Conservation (phyloP, 1,140 invertebrate species). For the Antheraea pernyi region DNA sequence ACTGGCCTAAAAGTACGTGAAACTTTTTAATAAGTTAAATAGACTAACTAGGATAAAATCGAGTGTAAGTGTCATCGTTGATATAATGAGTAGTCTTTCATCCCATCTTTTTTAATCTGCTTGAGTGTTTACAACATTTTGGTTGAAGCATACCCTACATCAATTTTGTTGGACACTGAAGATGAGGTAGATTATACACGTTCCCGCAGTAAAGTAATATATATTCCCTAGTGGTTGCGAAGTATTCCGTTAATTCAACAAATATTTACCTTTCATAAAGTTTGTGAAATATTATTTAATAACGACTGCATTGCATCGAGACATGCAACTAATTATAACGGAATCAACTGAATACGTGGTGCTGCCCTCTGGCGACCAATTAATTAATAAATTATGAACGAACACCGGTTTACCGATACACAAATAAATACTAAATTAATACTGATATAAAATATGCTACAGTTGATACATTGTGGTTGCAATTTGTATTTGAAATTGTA, state of each 20-base stretch:
- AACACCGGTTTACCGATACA: background rate
- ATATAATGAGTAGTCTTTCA: too few species aligned
- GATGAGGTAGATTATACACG: background rate
- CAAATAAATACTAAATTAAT: background rate
- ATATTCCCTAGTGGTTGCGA: background rate
- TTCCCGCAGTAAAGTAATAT: background rate
- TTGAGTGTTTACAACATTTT: too few species aligned
- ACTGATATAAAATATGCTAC: background rate
- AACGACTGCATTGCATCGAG: background rate
- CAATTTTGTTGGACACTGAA: background rate
- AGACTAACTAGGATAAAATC: too few species aligned
- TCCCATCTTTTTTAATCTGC: too few species aligned
- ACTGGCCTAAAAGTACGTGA: too few species aligned
- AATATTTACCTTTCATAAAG: background rate
- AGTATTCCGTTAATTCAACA: background rate
- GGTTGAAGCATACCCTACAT: background rate
- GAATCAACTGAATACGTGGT: background rate
- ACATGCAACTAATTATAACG: background rate
- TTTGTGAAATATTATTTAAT: background rate
- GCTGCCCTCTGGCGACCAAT: background rate
- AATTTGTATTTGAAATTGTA: background rate
- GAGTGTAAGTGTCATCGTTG: too few species aligned
- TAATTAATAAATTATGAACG: constrained; percentile 4
- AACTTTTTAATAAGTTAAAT: too few species aligned
- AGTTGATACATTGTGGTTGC: background rate